A percentile compares a stretch with the other conserved stretches of the same genome.
phyloP scores from a whole-genome alignment of 2,113 vertebrate species.

The Numenius arquata region DNA sequence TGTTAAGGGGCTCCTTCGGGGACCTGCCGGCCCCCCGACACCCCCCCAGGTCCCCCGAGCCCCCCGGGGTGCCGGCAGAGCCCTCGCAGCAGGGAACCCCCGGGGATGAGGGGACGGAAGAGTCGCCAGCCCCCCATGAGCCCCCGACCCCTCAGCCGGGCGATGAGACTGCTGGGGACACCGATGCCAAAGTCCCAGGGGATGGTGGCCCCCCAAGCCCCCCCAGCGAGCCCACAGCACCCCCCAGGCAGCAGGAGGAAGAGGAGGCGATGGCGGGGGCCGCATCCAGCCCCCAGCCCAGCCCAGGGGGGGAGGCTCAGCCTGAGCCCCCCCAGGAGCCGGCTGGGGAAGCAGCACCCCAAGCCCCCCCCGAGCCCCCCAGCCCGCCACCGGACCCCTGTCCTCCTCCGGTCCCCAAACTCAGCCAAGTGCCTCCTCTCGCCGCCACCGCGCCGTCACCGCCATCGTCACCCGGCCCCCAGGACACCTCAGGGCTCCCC shows the following conservation, averaged over 20 bases:
- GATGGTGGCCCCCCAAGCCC: background rate
- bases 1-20: conserved; percentile 35
- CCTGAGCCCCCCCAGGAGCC: background rate
- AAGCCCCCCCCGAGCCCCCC: background rate
- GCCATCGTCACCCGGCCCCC: background rate
- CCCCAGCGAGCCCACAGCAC: background rate
- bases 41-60: background rate
- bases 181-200: background rate
- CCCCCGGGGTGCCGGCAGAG: background rate
- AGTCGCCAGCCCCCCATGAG: background rate
- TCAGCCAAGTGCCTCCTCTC: background rate
- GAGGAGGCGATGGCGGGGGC: background rate
- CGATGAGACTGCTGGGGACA: background rate
- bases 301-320: background rate
- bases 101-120: background rate
- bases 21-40: background rate
- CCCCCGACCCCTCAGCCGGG: background rate
- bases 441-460: background rate
- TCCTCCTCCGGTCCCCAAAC: background rate
- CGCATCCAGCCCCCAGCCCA: background rate
- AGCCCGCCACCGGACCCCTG: background rate
- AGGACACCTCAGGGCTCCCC: background rate
- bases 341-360: background rate
- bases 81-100: background rate
- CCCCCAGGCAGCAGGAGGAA: background rate